Percentiles rank a stretch among this genome's conserved stretches.
Conservation (phyloP, 1,140 invertebrate species). For the Pseudomyrmex sp. region DNA sequence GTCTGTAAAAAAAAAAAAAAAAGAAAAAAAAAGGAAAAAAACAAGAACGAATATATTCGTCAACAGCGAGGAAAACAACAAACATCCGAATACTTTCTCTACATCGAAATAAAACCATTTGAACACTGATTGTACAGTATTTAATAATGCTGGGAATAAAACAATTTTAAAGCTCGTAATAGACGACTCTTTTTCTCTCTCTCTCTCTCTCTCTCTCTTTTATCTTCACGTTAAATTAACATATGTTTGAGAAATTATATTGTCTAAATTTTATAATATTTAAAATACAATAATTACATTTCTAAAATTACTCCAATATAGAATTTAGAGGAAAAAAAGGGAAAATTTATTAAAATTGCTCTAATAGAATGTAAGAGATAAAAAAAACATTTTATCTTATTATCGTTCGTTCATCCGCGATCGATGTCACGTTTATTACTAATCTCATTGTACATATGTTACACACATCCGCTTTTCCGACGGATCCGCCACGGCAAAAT, state of each 20-base stretch:
- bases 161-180: constrained; percentile 9
- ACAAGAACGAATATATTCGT: neutral
- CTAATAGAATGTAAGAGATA: constrained; percentile 56
- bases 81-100: constrained; percentile 69
- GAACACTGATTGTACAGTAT: constrained; percentile 41
- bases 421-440: constrained; percentile 29
- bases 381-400: constrained; percentile 46
- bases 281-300: no score
- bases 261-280: no score
- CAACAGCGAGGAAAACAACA: neutral
- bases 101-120: constrained; percentile 69
- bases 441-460: constrained; percentile 36
- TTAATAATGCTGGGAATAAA: constrained; percentile 40
- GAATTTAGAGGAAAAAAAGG: constrained; percentile 2
- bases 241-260: no score
- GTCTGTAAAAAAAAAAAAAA: neutral
- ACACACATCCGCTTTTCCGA: neutral
- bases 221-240: no score
- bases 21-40: constrained; percentile 21
- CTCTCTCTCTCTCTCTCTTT: no score
- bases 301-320: no score
- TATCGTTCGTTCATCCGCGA: neutral
- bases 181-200: no score
- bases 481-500: neutral
- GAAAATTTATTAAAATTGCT: constrained; percentile 36